Evolutionary conservation across 2,797 vertebrate genomes (phyloP).

Genomic region (Vireo griseus): DNA sequence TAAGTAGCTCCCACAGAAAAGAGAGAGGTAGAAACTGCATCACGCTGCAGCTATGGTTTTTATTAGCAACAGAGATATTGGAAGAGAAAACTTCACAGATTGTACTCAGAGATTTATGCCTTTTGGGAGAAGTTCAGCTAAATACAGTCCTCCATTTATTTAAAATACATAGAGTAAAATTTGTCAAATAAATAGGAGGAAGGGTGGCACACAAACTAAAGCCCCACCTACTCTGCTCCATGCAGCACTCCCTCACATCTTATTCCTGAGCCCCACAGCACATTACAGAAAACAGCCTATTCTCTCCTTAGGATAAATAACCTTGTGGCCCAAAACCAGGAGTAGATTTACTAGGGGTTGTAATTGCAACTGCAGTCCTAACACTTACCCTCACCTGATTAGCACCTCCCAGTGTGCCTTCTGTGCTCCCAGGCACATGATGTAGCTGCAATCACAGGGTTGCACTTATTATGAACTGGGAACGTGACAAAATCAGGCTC

Average conservation of each 20-base stretch:
- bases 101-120: background rate
- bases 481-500: background rate
- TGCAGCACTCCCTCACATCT: background rate
- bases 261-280: background rate
- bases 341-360: background rate
- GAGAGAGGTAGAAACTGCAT: background rate
- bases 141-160: background rate
- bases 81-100: background rate
- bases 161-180: background rate
- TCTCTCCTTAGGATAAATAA: background rate
- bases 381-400: background rate
- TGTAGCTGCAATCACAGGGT: background rate
- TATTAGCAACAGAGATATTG: background rate
- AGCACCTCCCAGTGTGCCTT: background rate
- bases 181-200: background rate
- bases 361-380: background rate
- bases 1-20: background rate
- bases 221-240: background rate
- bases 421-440: background rate
- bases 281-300: background rate
- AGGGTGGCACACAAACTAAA: background rate
- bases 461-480: background rate
- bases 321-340: background rate
- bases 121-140: background rate
- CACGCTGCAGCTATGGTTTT: background rate